Conservation (phyloP, 2,797 vertebrate species). For the Poeciliopsis turneri region DNA sequence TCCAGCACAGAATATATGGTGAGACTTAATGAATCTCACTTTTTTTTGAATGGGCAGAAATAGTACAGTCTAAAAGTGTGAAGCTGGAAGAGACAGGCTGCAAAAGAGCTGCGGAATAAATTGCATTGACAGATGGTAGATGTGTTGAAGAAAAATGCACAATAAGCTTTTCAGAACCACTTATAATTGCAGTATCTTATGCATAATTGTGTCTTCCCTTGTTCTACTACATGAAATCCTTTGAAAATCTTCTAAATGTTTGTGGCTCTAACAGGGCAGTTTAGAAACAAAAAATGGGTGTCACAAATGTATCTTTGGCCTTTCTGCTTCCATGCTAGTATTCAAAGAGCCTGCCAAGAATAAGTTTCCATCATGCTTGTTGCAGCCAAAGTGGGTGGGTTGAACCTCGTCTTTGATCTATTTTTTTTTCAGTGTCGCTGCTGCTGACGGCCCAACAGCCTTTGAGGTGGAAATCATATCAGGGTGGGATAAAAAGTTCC, state of each 20-base stretch:
- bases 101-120: neutral
- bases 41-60: constrained; percentile 6
- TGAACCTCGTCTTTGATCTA: constrained; percentile 53
- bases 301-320: constrained; percentile 27
- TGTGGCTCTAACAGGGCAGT: neutral
- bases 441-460: constrained; percentile 28
- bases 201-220: neutral
- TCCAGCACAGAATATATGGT: neutral
- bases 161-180: neutral
- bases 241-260: neutral
- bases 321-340: constrained; percentile 23
- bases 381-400: constrained; percentile 17
- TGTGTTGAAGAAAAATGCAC: neutral
- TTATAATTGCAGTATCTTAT: neutral
- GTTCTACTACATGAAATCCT: neutral
- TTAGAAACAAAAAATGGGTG: neutral
- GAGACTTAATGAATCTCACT: neutral
- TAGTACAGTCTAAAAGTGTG: neutral
- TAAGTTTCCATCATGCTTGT: constrained; percentile 9
- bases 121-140: neutral
- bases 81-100: neutral
- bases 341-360: constrained; percentile 34
- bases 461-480: constrained; percentile 52
- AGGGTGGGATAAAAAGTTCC: constrained; percentile 25
- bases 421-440: constrained; percentile 48